A percentile compares a stretch with the other conserved stretches of the same genome.
phyloP scores from a whole-genome alignment of 2,888 invertebrate genomes.

The Cataglyphis livida region DNA sequence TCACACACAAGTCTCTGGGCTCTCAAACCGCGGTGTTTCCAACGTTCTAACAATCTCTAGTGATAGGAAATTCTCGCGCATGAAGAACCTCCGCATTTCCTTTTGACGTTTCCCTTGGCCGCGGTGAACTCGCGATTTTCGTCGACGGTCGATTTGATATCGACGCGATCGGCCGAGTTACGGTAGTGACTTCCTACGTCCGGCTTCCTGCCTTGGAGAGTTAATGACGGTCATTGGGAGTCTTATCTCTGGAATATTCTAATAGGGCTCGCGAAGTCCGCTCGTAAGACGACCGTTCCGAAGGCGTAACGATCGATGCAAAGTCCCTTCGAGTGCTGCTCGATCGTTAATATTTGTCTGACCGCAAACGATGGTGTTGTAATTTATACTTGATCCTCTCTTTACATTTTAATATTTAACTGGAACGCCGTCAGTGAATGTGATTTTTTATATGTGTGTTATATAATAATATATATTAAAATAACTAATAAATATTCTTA shows the following conservation, averaged over 20 bases:
- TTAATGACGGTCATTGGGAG: conserved; percentile 73
- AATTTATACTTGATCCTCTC: conserved; percentile 22
- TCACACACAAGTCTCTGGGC: conserved; percentile 13
- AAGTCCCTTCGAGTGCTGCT: conserved; percentile 6
- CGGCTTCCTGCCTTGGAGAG: conserved; percentile 55
- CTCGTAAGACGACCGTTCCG: conserved; percentile 41
- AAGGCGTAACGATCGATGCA: conserved; percentile 51
- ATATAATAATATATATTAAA: not conserved
- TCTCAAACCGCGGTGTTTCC: not conserved
- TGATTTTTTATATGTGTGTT: not conserved
- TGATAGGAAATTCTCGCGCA: not conserved
- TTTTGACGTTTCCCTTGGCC: conserved; percentile 36
- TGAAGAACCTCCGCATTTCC: conserved; percentile 17
- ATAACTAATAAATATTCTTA: too few species aligned
- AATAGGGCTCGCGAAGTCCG: conserved; percentile 65
- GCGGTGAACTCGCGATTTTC: conserved; percentile 16
- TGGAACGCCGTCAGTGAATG: conserved; percentile 1
- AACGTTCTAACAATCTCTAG: not conserved
- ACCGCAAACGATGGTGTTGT: conserved; percentile 16
- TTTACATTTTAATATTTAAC: conserved; percentile 24
- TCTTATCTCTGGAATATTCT: conserved; percentile 78
- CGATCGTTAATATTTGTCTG: conserved; percentile 30
- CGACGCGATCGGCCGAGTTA: conserved; percentile 43
- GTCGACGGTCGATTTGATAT: conserved; percentile 44
- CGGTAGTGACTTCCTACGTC: conserved; percentile 50